Percentiles rank a stretch among this genome's conserved stretches.
phyloP scores from a whole-genome alignment of 1,140 invertebrate genomes.

The Helicoverpa zea region DNA sequence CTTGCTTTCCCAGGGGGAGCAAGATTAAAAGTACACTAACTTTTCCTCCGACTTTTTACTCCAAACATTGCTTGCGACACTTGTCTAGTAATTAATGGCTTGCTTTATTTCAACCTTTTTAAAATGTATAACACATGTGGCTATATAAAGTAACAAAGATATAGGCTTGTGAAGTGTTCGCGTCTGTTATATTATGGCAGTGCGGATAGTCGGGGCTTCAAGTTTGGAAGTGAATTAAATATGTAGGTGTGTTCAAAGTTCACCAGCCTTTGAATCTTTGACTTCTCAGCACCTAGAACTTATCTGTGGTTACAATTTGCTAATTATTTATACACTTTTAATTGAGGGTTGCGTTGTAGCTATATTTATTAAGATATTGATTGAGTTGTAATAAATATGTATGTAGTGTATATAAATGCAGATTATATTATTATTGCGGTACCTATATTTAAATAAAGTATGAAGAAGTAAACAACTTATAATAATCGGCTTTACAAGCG shows the following conservation, averaged over 20 bases:
- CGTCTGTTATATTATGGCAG: conserved; percentile 19
- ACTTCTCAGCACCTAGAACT: background rate
- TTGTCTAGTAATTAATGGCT: conserved; percentile 20
- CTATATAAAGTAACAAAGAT: background rate
- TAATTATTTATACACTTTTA: too few relatives aligned
- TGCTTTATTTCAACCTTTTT: background rate
- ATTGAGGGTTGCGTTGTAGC: too few relatives aligned
- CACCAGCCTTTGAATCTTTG: conserved; percentile 27
- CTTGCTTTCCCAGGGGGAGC: background rate
- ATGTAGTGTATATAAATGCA: too few relatives aligned
- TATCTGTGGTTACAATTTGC: background rate
- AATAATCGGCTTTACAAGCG: too few relatives aligned
- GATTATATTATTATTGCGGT: too few relatives aligned
- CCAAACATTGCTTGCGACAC: conserved; percentile 7
- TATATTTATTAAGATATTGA: too few relatives aligned
- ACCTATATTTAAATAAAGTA: too few relatives aligned
- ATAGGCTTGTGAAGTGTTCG: background rate
- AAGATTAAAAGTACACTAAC: conserved; percentile 24
- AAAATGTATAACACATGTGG: background rate
- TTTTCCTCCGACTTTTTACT: conserved; percentile 14
- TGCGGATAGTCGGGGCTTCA: background rate
- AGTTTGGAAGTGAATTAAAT: conserved; percentile 28
- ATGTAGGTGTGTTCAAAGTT: conserved; percentile 21
- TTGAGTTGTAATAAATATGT: too few relatives aligned
- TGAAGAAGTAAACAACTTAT: too few relatives aligned